Evolutionary conservation across 2,797 vertebrate genomes (phyloP), one percentile per base, ranked within the genome.

Genomic region (Epinephelus coioides): DNA sequence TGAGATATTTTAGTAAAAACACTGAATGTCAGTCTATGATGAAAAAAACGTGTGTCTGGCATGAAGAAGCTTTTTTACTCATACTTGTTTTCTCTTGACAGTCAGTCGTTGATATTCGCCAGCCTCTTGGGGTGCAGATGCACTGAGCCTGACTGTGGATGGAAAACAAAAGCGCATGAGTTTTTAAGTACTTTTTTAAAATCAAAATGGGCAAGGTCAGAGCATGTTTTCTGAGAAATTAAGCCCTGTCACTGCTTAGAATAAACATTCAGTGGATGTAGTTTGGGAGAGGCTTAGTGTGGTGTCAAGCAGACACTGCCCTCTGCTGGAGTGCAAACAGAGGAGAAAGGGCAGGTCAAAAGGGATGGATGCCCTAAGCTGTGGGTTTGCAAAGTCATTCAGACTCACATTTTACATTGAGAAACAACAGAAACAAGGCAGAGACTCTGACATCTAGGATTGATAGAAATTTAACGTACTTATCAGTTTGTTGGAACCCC

Each of bases 251-350:
- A 67, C 18, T 46, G 13, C 46, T 75, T 47, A 46, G 70, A 82
- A 73, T 44, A 80, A 68, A 73, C 60, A 50, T 61, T 57, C 5
- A 66, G 61, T 60, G 50, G 47, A 46, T 65, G 38, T 47, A 51
- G 55, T 57, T 65, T 49, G 46, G 51, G 54, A 79, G 64, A 79
- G 9, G 34, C 54, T 14, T 10, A 15, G 61, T 14, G 8, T 44
- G 69, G 88, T 69, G 62, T 87, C 78, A 71, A 78, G 88, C 81
- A 85, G 82, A 92, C 81, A 91, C 90, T 90, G 92, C 94, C 93
- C 90, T 92, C 94, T 94, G 88, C 92, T 93, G 94, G 93, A 87
- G 76, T 30, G 53, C 54, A 57, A 56, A 68, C 63, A 69, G 38
- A 75, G 73, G 62, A 78, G 61, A 74, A 19, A 76, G 21, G 71